Conservation (phyloP, 2,113 vertebrate genomes). For the Anarhynchus alexandrinus region DNA sequence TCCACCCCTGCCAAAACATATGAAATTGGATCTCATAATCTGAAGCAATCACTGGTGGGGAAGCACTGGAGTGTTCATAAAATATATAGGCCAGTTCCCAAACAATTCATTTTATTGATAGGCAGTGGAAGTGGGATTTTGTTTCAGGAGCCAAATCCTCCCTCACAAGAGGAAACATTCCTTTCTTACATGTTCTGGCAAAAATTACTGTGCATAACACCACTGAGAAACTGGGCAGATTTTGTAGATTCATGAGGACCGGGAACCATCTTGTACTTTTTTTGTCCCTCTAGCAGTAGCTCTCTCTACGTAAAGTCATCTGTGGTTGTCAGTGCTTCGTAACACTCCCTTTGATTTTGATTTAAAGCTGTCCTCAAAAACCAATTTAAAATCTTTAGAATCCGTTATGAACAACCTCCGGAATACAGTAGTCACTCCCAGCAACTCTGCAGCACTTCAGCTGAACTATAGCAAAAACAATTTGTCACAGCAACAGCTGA, state of each 20-base stretch:
- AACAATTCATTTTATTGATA: background rate
- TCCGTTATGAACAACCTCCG: background rate
- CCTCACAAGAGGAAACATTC: background rate
- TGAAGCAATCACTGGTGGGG: background rate
- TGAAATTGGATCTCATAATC: background rate
- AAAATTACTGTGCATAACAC: background rate
- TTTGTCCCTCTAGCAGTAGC: background rate
- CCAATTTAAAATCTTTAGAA: background rate
- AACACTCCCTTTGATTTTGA: background rate
- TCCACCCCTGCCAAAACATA: background rate
- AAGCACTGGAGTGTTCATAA: background rate
- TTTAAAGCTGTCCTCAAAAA: background rate
- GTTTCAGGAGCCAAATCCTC: slow-evolving; percentile 19
- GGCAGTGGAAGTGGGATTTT: background rate
- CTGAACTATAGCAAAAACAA: slow-evolving; percentile 36
- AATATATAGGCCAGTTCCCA: background rate
- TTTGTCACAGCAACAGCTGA: slow-evolving; percentile 70
- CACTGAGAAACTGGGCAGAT: background rate
- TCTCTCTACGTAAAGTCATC: rapidly evolving
- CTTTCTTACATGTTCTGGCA: background rate
- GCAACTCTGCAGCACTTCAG: background rate
- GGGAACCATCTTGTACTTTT: background rate
- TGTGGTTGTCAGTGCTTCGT: background rate
- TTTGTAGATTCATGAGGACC: background rate
- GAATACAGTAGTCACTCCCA: background rate